Conservation (phyloP, 1,140 invertebrate genomes). For the Atopsyche davidsoni region DNA sequence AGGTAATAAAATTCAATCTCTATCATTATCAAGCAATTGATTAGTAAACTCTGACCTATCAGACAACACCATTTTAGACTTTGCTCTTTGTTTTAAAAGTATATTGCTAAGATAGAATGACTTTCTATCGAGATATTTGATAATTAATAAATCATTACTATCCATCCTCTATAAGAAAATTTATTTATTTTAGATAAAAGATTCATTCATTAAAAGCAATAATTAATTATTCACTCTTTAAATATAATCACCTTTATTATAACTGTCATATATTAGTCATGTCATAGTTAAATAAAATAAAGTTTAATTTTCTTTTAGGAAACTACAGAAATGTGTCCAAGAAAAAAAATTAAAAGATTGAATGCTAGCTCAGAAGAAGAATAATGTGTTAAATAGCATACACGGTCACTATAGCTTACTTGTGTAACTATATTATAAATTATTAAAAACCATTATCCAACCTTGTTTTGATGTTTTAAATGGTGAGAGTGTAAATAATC, state of each 20-base stretch:
- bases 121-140: too few species aligned
- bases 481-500: too few species aligned
- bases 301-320: neutral
- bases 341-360: constrained; percentile 1
- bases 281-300: neutral
- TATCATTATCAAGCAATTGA: neutral
- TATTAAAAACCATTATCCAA: too few species aligned
- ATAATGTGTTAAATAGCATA: too few species aligned
- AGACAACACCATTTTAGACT: neutral
- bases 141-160: too few species aligned
- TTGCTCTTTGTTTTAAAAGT: neutral
- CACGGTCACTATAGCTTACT: too few species aligned
- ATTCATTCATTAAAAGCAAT: neutral
- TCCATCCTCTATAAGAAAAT: neutral
- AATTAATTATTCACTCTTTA: neutral
- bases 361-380: too few species aligned
- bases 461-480: too few species aligned
- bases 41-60: neutral
- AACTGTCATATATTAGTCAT: neutral
- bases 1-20: neutral
- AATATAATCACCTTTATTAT: neutral
- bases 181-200: neutral
- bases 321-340: neutral
- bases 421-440: too few species aligned
- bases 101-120: neutral